Conservation (phyloP, 2,113 vertebrate genomes). For the Ondatra zibethicus region DNA sequence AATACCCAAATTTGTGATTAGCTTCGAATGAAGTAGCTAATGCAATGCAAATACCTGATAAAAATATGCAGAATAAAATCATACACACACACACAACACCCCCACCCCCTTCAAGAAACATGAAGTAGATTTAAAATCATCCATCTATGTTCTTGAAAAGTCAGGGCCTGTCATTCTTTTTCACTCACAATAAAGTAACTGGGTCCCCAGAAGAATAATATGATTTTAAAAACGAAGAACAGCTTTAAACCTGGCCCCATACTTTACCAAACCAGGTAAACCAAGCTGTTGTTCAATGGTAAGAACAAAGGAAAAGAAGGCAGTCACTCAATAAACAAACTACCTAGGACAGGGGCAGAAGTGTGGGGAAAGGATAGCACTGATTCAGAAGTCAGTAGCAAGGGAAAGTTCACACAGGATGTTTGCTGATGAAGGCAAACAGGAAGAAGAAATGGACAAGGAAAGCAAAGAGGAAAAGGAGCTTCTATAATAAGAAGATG, state of each 20-base stretch:
- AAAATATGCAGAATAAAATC: slow-evolving; percentile 12
- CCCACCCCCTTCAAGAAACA: not conserved
- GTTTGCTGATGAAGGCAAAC: slow-evolving; percentile 38
- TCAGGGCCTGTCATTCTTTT: not conserved
- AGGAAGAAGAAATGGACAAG: not conserved
- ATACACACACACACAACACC: not conserved
- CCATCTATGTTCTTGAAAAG: slow-evolving; percentile 31
- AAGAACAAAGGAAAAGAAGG: slow-evolving; percentile 29
- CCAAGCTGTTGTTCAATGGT: not conserved
- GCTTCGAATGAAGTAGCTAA: slow-evolving; percentile 48
- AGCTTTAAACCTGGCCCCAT: slow-evolving; percentile 48
- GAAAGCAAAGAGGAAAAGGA: slow-evolving; percentile 29
- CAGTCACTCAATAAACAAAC: not conserved
- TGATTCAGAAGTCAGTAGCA: not conserved
- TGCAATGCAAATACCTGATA: slow-evolving; percentile 40
- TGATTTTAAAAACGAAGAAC: slow-evolving; percentile 41
- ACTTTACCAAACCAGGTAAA: slow-evolving; percentile 38
- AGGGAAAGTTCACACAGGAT: not conserved
- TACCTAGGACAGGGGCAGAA: not conserved
- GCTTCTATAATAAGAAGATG: slow-evolving; percentile 18
- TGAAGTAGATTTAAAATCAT: slow-evolving; percentile 57
- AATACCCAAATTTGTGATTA: slow-evolving; percentile 56
- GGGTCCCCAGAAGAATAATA: slow-evolving; percentile 28
- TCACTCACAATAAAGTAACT: not conserved
- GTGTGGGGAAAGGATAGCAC: not conserved